Evolutionary conservation across 2,797 vertebrate species (phyloP).

Genomic region (Enteromius unitaeniatus): DNA sequence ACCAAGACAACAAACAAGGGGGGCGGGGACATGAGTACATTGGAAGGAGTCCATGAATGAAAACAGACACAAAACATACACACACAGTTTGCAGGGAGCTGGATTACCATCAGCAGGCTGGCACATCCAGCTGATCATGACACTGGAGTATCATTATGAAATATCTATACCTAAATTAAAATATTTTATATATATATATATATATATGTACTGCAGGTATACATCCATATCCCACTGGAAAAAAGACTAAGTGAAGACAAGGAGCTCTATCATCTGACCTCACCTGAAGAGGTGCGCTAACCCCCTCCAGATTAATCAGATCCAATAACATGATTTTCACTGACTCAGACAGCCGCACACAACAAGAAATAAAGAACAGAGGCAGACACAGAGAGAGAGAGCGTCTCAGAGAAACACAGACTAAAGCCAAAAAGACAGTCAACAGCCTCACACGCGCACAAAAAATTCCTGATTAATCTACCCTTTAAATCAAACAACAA

Average conservation of each 20-base stretch:
- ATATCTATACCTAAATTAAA: background rate
- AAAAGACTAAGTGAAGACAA: background rate
- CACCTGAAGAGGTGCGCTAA: constrained; percentile 48
- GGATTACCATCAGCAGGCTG: too few species aligned
- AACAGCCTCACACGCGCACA: constrained; percentile 48
- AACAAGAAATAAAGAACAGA: constrained; percentile 39
- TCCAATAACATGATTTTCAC: constrained; percentile 48
- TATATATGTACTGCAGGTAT: background rate
- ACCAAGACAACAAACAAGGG: too few species aligned
- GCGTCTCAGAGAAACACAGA: constrained; percentile 25
- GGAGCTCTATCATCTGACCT: constrained; percentile 41
- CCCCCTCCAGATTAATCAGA: constrained; percentile 49
- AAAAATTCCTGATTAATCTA: constrained; percentile 55
- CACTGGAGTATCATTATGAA: background rate
- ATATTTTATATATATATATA: too few species aligned
- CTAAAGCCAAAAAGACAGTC: constrained; percentile 48
- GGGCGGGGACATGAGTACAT: too few species aligned
- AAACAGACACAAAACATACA: too few species aligned
- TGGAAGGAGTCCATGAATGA: too few species aligned
- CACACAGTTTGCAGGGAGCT: too few species aligned
- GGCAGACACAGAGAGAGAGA: constrained; percentile 8
- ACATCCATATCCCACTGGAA: background rate
- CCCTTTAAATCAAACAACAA: constrained; percentile 49
- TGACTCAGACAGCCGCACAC: constrained; percentile 20
- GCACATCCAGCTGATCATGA: background rate